Base-by-base conservation (phyloP, 2,888 invertebrate species). In the Rhyacophila evoluta region DNA sequence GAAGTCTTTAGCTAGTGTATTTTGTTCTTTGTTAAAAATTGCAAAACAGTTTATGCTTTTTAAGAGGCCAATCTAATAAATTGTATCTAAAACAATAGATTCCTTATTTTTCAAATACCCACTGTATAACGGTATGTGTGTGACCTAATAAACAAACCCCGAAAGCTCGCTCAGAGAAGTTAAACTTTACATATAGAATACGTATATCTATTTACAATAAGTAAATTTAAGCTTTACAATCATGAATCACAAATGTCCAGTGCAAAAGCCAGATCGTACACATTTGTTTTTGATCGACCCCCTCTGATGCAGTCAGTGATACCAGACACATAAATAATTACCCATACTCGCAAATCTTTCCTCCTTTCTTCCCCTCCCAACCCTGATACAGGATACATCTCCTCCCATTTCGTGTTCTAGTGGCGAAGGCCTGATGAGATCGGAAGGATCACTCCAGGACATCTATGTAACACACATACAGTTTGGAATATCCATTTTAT, bases 261-360 rank as follows among this genome's bases (percentile, higher is more conserved):
- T 55, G 55, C 55, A 55, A 55, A 55, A 55, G 55, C 19, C 10
- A 55, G 19, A 55, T 55, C 12, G 19, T 10, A 19, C 15, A 19
- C 25, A 55, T 55, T 55, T 55, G 55, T 55, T 55, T 55, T 19
- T 55, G 55, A 55, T 55, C 55, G 55, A 55, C 55, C 55, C 55
- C 10, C 10, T 12, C 55, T 19, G 55, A 55, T 19, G 19, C 19
- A 55, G 8, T 19, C 25, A 72, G 28, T 70, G 38, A 38, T 70
- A 69, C 38, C 75, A 75, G 75, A 70, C 75, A 36, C 70, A 75
- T 75, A 75, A 75, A 75, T 75, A 75, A 75, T 37, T 70, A 38
- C 36, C 67, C 8, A 29, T 19, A 33, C 67, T 55, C 12, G 19
- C 55, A 55, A 55, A 55, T 55, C 36, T 36, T 68, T 27, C 6